phyloP scores from a whole-genome alignment of 2,888 invertebrate species.

The Lycia hirtaria region DNA sequence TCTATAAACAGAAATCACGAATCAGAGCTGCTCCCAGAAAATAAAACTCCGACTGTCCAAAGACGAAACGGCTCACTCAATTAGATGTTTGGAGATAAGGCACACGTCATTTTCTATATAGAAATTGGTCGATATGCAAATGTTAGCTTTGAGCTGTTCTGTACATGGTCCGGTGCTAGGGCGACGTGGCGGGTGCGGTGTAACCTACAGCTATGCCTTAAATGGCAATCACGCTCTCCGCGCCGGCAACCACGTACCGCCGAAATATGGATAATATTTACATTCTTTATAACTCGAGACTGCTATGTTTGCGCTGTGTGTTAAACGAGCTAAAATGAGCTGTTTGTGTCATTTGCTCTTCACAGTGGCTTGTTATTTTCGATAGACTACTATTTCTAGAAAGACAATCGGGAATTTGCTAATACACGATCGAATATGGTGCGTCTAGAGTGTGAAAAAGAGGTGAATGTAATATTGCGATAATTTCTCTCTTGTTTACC shows the following conservation, averaged over 20 bases:
- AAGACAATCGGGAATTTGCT: too few relatives aligned
- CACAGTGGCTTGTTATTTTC: constrained; percentile 10
- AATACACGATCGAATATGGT: too few relatives aligned
- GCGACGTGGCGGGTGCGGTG: constrained; percentile 52
- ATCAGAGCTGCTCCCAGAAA: too few relatives aligned
- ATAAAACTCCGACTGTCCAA: background rate
- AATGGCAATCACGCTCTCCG: constrained; percentile 70
- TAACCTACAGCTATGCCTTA: constrained; percentile 71
- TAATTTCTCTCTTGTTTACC: too few relatives aligned
- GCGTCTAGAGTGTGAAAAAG: too few relatives aligned
- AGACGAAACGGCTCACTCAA: background rate
- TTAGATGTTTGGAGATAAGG: constrained; percentile 1
- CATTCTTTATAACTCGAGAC: constrained; percentile 59
- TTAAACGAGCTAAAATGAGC: constrained; percentile 31
- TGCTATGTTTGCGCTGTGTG: constrained; percentile 54
- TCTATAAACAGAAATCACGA: too few relatives aligned
- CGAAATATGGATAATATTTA: constrained; percentile 73
- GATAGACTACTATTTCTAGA: background rate
- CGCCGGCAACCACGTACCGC: constrained; percentile 62
- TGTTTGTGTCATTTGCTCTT: constrained; percentile 21
- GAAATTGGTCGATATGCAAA: constrained; percentile 38
- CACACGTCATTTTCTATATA: constrained; percentile 32
- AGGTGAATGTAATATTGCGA: too few relatives aligned
- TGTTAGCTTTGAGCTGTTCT: constrained; percentile 49
- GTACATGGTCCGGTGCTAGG: constrained; percentile 61